These are phyloP conservation scores for Origma solitaria DNA, from an alignment of 2,113 vertebrate species.

Conservation along the genomic window DNA sequence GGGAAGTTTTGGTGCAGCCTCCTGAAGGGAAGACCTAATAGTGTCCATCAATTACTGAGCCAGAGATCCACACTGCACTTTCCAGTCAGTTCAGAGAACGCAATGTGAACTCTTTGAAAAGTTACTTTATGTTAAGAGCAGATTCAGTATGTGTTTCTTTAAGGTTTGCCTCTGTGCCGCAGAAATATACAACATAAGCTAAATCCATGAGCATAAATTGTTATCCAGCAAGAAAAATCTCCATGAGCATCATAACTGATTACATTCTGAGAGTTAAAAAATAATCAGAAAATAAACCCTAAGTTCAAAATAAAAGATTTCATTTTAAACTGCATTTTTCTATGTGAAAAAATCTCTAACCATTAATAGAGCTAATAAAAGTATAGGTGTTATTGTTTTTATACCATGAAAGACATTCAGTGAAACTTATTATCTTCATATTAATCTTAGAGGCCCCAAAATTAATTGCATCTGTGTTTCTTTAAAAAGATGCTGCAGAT, in stretches of 20 bases:
- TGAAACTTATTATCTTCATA: neutral
- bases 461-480: neutral
- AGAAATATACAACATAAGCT: neutral
- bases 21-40: conserved; percentile 33
- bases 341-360: neutral
- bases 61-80: neutral
- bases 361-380: neutral
- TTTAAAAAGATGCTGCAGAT: neutral
- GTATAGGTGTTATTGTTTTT: neutral
- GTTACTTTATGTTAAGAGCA: neutral
- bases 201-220: neutral
- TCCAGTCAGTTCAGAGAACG: neutral
- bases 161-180: neutral
- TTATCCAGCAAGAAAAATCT: neutral
- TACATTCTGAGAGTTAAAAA: neutral
- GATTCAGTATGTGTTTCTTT: neutral
- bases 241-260: neutral
- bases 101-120: neutral
- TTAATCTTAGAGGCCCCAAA: neutral
- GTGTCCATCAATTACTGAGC: conserved; percentile 27
- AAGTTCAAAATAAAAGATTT: neutral
- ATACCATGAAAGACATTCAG: neutral
- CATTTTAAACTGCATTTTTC: neutral
- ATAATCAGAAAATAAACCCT: neutral
- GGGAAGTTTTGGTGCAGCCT: neutral